Evolutionary conservation across 1,140 invertebrate genomes (phyloP).

Genomic region (Sarcophaga peregrina): DNA sequence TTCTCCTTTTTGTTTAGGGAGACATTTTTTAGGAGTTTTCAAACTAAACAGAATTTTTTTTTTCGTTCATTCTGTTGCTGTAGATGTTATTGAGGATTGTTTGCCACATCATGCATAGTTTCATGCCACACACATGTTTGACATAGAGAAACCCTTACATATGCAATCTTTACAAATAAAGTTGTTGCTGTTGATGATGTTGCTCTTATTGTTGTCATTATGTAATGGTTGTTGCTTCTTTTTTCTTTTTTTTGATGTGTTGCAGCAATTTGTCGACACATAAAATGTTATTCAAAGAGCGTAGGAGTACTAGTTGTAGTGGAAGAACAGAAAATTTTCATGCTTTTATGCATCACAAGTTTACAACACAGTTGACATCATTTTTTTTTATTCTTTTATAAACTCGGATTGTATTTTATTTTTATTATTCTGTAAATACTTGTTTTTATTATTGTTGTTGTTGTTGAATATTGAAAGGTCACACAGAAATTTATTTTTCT

Average conservation of each 20-base stretch:
- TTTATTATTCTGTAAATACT: not conserved
- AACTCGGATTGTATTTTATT: not conserved
- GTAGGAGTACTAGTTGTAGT: not conserved
- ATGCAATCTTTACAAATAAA: not conserved
- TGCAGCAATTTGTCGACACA: not conserved
- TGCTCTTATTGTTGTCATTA: not conserved
- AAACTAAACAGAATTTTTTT: no score
- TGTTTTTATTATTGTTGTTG: not conserved
- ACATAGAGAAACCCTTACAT: not conserved
- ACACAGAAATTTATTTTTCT: no score
- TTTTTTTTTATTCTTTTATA: not conserved
- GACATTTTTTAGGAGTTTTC: no score
- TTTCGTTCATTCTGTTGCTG: no score
- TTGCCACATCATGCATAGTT: slow-evolving; percentile 9
- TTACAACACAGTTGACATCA: not conserved
- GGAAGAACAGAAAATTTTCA: not conserved
- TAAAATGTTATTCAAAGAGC: not conserved
- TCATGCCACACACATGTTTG: not conserved
- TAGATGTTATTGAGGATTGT: not conserved
- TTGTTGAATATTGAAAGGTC: no score
- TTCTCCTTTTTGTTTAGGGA: no score
- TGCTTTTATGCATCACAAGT: slow-evolving; percentile 4
- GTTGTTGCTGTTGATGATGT: not conserved
- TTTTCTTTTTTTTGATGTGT: no score
- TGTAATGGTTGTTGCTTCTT: no score